Percentiles rank a stretch among this genome's conserved stretches.
Conservation (phyloP, 2,113 vertebrate genomes). For the Antennarius striatus region DNA sequence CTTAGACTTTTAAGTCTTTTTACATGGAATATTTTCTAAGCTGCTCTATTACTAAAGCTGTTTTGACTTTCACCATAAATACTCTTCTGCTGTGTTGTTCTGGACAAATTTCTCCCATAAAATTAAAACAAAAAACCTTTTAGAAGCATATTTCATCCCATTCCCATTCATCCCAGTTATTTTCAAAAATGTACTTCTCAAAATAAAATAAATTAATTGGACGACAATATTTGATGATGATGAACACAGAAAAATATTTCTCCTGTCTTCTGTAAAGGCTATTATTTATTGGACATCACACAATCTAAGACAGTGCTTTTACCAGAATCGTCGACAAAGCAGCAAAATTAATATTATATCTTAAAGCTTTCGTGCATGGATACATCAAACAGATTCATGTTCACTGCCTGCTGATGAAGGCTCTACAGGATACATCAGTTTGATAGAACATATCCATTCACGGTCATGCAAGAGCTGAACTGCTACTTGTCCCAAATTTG, state of each 20-base stretch:
- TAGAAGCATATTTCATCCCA: too few relatives aligned
- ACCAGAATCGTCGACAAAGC: neutral
- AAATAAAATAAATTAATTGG: neutral
- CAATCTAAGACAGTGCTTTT: neutral
- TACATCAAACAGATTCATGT: neutral
- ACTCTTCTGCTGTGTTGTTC: neutral
- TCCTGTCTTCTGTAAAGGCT: neutral
- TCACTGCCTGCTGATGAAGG: constrained; percentile 16
- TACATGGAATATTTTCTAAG: neutral
- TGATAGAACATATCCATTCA: constrained; percentile 44
- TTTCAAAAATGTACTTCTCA: neutral
- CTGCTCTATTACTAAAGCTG: neutral
- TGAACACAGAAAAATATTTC: neutral
- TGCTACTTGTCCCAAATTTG: constrained; percentile 15
- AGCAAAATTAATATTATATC: constrained; percentile 1
- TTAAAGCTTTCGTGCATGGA: neutral
- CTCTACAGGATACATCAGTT: constrained; percentile 10
- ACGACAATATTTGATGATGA: neutral
- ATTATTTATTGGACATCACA: neutral
- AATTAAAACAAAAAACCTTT: too few relatives aligned
- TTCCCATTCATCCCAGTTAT: too few relatives aligned
- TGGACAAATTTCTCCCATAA: neutral
- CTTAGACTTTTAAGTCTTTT: constrained; percentile 7
- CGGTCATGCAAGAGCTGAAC: constrained; percentile 38
- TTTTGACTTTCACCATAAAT: constrained; percentile 1